Evolutionary conservation across 35 echinoderm and acorn worm species (phyloP).

Genomic region (Diadema setosum): DNA sequence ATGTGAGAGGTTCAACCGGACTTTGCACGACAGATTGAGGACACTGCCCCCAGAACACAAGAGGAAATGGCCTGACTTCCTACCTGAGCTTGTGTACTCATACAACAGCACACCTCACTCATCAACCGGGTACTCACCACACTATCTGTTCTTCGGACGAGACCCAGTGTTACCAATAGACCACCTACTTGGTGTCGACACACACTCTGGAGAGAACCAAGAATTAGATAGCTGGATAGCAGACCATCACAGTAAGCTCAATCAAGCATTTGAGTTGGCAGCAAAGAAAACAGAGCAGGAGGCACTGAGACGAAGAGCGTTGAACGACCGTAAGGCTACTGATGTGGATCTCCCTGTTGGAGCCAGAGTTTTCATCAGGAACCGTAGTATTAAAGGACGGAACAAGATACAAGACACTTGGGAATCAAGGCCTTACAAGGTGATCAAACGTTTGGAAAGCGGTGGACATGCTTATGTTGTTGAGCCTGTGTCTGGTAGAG

Average conservation of each 20-base stretch:
- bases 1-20: conserved; percentile 59
- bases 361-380: conserved; percentile 32
- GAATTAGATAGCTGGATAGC: neutral
- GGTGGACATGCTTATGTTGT: neutral
- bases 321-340: conserved; percentile 12
- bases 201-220: neutral
- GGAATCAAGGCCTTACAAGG: neutral
- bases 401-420: no score
- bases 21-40: conserved; percentile 42
- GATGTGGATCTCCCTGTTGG: conserved; percentile 32
- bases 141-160: conserved; percentile 77
- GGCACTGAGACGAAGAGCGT: conserved; percentile 6
- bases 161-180: conserved; percentile 63
- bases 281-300: conserved; percentile 49
- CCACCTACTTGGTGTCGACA: conserved; percentile 25
- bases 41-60: conserved; percentile 48
- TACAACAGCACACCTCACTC: conserved; percentile 68
- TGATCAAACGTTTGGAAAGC: neutral
- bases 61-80: conserved; percentile 40
- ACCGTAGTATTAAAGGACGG: neutral
- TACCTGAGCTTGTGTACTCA: conserved; percentile 62
- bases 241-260: conserved; percentile 52
- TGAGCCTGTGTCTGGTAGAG: neutral
- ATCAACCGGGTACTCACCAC: conserved; percentile 64
- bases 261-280: conserved; percentile 26